phyloP scores from a whole-genome alignment of 2,113 vertebrate genomes.

The Pachypanchax playfairii region DNA sequence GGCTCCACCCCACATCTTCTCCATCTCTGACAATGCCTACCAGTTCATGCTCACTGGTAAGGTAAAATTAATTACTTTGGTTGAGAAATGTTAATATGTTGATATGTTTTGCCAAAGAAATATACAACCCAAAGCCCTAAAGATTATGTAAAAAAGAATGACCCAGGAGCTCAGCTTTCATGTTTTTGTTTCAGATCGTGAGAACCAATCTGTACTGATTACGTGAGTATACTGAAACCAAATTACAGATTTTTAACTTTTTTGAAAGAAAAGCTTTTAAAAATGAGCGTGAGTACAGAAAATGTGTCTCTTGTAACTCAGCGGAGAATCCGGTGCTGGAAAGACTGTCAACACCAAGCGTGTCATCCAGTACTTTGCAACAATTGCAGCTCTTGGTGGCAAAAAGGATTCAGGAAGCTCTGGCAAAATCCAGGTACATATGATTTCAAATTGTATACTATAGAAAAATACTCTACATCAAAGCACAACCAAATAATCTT shows the following conservation, averaged over 20 bases:
- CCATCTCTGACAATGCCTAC: constrained; percentile 71
- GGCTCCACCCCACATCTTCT: constrained; percentile 70
- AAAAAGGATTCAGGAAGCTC: constrained; percentile 50
- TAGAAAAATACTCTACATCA: no score
- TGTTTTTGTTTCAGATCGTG: constrained; percentile 75
- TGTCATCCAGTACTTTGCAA: constrained; percentile 94
- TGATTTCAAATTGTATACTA: neutral
- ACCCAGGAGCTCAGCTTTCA: neutral
- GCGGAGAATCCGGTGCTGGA: constrained; percentile 93
- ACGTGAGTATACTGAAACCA: constrained; percentile 72
- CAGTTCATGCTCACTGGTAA: constrained; percentile 70
- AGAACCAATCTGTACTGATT: constrained; percentile 81
- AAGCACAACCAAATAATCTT: no score
- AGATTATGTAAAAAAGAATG: neutral
- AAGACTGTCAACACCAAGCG: constrained; percentile 94
- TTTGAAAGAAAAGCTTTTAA: neutral
- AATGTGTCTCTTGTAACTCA: constrained; percentile 65
- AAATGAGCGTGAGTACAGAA: neutral
- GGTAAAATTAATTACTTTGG: neutral
- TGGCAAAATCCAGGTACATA: constrained; percentile 84
- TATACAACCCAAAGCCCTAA: neutral
- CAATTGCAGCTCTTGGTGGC: constrained; percentile 83
- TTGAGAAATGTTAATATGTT: neutral
- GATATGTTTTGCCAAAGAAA: neutral
- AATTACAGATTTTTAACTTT: neutral